Evolutionary conservation across 92 coral and sea anemone species (phyloP), one percentile per base, ranked within the genome.

Genomic region (Pocillopora meandrina): DNA sequence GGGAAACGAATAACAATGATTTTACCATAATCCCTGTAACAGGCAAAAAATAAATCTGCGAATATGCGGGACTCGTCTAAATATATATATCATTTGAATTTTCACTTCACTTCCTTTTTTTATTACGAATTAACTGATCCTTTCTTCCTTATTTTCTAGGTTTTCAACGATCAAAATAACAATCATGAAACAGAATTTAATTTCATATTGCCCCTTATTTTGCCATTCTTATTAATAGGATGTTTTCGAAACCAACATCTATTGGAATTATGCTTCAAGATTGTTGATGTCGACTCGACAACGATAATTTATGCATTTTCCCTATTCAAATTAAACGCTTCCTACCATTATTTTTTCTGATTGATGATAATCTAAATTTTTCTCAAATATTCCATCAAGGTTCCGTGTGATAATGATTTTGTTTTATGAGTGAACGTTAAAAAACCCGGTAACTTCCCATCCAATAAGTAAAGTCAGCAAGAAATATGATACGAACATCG

Each of bases 301-400:
- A 20, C n/a, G 74, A 49, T 33, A 35, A 70, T 70, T 70, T 70
- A 70, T 70, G 74, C 19, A 34, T 35, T 70, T 70, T 35, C 74
- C 56, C 74, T 36, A 2, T 12, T 68, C 52, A 42, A 2, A 26
- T 26, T 26, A 26, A 68, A 31, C 18, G 18, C 55, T 26, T 17
- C 23, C 19, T 16, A 17, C 49, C 10, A 5, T 7, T 7, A 68
- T 3, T 63, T 63, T n/a, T 60, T n/a, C 1, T 7, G 15, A 6
- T 66, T 35, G 21, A 10, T 2, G 73, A 31, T 68, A 13, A 16
- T 12, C 62, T 2, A 59, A 2, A 2, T 10, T 12, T 59, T 12
- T 12, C 14, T 10, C 31, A 26, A 26, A 42, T 7, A 42, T 3
- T 42, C 52, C 4, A 3, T 42, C 8, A 42, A 42, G 52, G 52